Percentiles rank a stretch among this genome's conserved stretches.
phyloP scores from a whole-genome alignment of 2,888 invertebrate genomes.

The Ernsta delagoae region DNA sequence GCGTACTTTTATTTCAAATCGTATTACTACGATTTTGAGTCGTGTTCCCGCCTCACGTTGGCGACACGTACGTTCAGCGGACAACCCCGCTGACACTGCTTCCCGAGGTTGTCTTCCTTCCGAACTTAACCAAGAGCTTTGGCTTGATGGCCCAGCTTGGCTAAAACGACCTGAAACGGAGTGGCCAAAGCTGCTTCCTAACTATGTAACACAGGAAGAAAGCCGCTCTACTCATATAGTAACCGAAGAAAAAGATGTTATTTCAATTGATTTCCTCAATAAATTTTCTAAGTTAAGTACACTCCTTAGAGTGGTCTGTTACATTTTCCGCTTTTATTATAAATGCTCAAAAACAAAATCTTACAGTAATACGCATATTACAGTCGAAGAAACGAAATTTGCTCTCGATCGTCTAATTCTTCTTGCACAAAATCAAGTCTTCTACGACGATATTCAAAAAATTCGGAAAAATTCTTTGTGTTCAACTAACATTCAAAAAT shows the following conservation, averaged over 20 bases:
- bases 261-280: background rate
- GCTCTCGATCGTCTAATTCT: slow-evolving; percentile 1
- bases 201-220: background rate
- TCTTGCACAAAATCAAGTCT: background rate
- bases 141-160: slow-evolving; percentile 7
- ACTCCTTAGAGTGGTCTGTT: background rate
- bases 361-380: background rate
- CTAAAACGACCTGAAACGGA: background rate
- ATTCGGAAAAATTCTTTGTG: background rate
- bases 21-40: background rate
- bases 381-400: background rate
- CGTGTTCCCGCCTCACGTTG: slow-evolving; percentile 7
- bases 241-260: no score
- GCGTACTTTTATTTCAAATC: slow-evolving; percentile 11
- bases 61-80: slow-evolving; percentile 6
- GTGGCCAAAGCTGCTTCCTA: background rate
- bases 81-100: slow-evolving; percentile 8
- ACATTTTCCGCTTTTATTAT: background rate
- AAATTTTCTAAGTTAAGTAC: slow-evolving; percentile 9
- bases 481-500: slow-evolving; percentile 11
- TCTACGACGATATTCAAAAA: background rate
- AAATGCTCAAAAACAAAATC: background rate
- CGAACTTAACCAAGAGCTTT: background rate
- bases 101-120: slow-evolving; percentile 7
- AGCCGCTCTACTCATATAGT: background rate